These are phyloP conservation scores for Brachypteracias leptosomus DNA, from an alignment of 2,113 vertebrate genomes.

Conservation along the genomic window DNA sequence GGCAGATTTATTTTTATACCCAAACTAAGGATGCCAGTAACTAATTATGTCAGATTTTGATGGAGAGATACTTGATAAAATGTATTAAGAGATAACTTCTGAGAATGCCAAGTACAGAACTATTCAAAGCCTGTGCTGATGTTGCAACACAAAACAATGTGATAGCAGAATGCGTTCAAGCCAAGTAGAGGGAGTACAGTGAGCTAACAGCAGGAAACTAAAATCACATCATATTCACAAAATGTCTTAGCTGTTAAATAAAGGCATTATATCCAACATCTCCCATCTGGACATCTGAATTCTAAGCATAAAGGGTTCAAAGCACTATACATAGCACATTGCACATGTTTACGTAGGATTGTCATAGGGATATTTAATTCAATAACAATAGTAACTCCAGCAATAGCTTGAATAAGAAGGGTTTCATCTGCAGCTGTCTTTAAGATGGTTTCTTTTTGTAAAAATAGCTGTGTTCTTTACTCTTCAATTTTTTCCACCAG, in stretches of 20 bases:
- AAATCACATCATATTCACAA: constrained; percentile 25
- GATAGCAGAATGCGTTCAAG: neutral
- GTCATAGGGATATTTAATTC: neutral
- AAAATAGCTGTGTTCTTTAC: neutral
- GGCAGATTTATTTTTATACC: constrained; percentile 33
- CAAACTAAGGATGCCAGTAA: constrained; percentile 5
- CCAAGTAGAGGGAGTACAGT: constrained; percentile 22
- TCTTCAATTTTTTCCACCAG: neutral
- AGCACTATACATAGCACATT: neutral
- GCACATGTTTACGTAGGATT: neutral
- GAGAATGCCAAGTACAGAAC: constrained; percentile 34
- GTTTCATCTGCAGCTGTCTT: neutral
- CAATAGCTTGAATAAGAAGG: neutral
- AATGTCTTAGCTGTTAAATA: neutral
- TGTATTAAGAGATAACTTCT: constrained; percentile 32
- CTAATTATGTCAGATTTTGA: constrained; percentile 44
- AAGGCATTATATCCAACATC: neutral
- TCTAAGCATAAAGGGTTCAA: neutral
- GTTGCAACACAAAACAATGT: constrained; percentile 11
- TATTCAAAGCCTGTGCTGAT: constrained; percentile 50
- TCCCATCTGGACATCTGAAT: constrained; percentile 19
- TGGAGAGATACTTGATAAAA: constrained; percentile 46
- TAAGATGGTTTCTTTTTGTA: neutral
- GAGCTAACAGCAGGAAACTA: constrained; percentile 9
- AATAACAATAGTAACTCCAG: neutral